Base-by-base conservation (phyloP, 2,888 invertebrate genomes). In the Elysia crispata region DNA sequence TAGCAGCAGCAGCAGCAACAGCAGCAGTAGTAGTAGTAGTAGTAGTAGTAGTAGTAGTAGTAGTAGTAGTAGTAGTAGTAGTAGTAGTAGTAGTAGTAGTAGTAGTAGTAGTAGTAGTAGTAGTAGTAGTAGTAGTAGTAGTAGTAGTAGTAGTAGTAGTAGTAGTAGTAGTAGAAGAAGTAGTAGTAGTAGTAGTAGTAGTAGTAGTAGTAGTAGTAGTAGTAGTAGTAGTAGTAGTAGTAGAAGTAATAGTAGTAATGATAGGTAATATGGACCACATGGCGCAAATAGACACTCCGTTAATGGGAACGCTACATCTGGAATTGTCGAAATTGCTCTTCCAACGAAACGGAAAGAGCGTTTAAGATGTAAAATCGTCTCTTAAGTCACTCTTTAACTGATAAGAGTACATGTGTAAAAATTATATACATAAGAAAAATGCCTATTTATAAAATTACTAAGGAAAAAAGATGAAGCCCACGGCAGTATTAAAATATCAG, bases 41-140 rank as follows among this genome's bases (percentile, higher is more conserved):
- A 69, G 76, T 76, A 72, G 60, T 60, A 69, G 62, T 1, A 69
- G 67, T 41, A 80, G 76, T n/a, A 80, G 69, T 60, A 80, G 57
- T 49, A 70, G 76, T 69, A 69, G 49, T 50, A 67, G 75, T 77
- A 77, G 64, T 54, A 77, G 80, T 50, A 60, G 80, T 49, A 76
- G 70, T 76, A 60, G 80, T 50, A 69, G 70, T 23, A 76, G 80
- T 25, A 69, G 76, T 77, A 80, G 77, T 60, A 69, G 69, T 57
- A 70, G 76, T 67, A 76, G 76, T 80, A 70, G 80, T 49, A 69
- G 70, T 76, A 76, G 76, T 31, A 76, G 76, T 76, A 80, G 80
- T 80, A 69, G 76, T 67, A 76, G 80, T 25, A 69, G 76, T 80
- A 76, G 80, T 76, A 76, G 67, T 66, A 67, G 67, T 50, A 76